Evolutionary conservation across 2,113 vertebrate genomes (phyloP).

Genomic region (Isurus oxyrinchus): DNA sequence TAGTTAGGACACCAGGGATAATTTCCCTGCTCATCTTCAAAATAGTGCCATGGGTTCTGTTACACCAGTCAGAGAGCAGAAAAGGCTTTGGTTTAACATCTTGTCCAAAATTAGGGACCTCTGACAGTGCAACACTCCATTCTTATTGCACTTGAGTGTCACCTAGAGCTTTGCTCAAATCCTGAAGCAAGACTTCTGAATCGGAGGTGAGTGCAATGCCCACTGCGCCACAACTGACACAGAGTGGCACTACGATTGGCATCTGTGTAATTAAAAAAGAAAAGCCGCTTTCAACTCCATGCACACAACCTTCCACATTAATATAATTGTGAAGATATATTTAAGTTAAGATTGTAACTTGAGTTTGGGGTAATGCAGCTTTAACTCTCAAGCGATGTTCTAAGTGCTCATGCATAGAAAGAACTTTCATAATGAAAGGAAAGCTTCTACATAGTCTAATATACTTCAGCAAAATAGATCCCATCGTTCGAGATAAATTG

Average conservation of each 20-base stretch:
- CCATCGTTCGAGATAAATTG: background rate
- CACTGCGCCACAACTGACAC: background rate
- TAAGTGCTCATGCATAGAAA: background rate
- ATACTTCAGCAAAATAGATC: background rate
- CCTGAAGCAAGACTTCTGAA: background rate
- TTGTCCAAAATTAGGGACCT: background rate
- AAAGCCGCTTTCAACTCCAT: background rate
- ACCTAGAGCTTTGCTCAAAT: background rate
- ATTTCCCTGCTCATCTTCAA: too few species aligned
- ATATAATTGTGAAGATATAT: background rate
- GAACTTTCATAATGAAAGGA: background rate
- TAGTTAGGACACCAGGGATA: too few species aligned
- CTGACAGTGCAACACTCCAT: background rate
- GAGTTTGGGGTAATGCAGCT: background rate
- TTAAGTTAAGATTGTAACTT: background rate
- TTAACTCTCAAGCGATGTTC: background rate
- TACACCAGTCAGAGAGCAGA: background rate
- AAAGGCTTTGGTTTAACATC: background rate
- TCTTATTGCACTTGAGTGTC: background rate
- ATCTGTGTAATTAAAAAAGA: background rate
- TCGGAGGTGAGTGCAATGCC: background rate
- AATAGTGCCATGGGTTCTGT: too few species aligned
- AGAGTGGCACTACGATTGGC: background rate
- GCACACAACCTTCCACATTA: background rate
- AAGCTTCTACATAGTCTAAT: background rate